Conservation (phyloP, 1,140 invertebrate genomes). For the Babylonia areolata region DNA sequence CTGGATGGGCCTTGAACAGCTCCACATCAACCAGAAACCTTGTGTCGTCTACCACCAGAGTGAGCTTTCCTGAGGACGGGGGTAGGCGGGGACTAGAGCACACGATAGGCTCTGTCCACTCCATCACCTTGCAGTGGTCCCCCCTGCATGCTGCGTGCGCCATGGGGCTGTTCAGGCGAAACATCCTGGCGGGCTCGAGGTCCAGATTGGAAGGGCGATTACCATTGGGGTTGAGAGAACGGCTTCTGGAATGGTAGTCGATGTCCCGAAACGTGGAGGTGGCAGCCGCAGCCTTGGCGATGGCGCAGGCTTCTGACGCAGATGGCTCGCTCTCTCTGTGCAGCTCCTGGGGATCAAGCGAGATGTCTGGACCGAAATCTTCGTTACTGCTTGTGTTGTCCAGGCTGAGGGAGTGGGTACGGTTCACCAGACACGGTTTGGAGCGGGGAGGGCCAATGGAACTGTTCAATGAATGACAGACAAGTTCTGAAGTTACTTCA, state of each 20-base stretch:
- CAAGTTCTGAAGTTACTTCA: too few species aligned
- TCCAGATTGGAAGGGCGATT: conserved; percentile 24
- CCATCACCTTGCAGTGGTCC: conserved; percentile 34
- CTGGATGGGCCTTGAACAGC: conserved; percentile 92
- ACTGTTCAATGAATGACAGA: conserved; percentile 54
- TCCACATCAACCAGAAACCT: conserved; percentile 93
- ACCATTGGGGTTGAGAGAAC: neutral
- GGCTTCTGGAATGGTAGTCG: neutral
- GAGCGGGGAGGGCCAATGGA: conserved; percentile 79
- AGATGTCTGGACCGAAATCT: conserved; percentile 68
- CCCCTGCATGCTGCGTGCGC: conserved; percentile 26
- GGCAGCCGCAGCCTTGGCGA: conserved; percentile 77
- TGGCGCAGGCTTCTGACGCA: conserved; percentile 78
- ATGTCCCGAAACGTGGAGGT: conserved; percentile 73
- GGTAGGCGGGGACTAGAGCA: conserved; percentile 39
- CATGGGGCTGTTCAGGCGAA: neutral
- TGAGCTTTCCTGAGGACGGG: conserved; percentile 77
- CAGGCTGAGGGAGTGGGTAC: conserved; percentile 72
- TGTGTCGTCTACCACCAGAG: conserved; percentile 95
- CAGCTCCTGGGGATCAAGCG: conserved; percentile 53
- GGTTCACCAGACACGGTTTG: conserved; percentile 86
- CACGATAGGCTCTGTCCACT: conserved; percentile 39
- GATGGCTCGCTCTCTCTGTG: conserved; percentile 28
- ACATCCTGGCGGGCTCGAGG: neutral
- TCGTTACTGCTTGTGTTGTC: conserved; percentile 74